Evolutionary conservation across 1,140 invertebrate species (phyloP), one percentile per base, ranked within the genome.

Genomic region (Nasonia vitripennis): DNA sequence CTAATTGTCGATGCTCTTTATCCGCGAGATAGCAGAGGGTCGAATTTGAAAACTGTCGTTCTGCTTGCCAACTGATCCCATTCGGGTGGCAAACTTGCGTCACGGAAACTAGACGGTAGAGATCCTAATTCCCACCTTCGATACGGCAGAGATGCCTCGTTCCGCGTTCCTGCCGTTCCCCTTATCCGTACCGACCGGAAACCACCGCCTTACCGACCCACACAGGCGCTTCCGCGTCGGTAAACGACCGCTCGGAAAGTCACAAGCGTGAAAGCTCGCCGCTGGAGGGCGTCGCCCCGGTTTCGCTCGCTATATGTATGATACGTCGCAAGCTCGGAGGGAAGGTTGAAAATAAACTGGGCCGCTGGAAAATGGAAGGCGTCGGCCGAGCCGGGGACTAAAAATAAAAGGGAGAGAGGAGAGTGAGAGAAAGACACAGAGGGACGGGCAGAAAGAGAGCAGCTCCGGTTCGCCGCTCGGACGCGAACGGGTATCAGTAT

Each of bases 361-460:
- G 86, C 85, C 87, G 86, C 90, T 91, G 90, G 90, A 91, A 89
- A 90, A 89, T 90, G 86, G 87, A 90, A 90, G 90, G 74, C 87
- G 88, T 78, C 70, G 70, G 85, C 34, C 70, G 31, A 31, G 14
- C 31, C 77, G 23, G 51, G 23, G 37, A 82, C 80, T 82, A 86
- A 86, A 86, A 86, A 82, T 86, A 83, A 82, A 78, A 55, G 48
- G 51, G 6, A n/a, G 6, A 62, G 17, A 62, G 55, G 55, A 62
- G 55, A 62, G 55, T 62, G 55, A 62, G 55, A 62, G 55, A 62
- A 62, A 62, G 55, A 62, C 41, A 62, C 34, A 37, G 34, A 37
- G 34, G 34, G 17, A n/a, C 55, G 55, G 5, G 20, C 55, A 62
- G 55, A 70, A 37, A 23, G 84, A 51, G 78, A 41, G 74, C 55